Evolutionary conservation across 35 echinoderm and acorn worm genomes (phyloP).

Genomic region (Strongylocentrotus purpuratus): DNA sequence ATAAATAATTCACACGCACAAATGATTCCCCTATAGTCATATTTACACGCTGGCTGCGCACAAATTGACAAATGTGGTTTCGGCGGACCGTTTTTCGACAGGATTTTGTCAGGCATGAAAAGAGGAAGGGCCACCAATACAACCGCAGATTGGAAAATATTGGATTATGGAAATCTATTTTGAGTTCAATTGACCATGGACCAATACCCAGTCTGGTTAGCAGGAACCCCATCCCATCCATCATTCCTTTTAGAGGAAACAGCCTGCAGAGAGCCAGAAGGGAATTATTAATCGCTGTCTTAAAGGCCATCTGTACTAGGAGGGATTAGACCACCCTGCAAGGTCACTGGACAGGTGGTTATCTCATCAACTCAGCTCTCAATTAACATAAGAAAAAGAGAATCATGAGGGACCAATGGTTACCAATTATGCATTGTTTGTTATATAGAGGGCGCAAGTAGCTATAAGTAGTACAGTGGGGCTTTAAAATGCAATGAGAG

Average conservation of each 20-base stretch:
- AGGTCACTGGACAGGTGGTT: too few relatives aligned
- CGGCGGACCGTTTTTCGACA: not conserved
- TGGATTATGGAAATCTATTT: constrained; percentile 19
- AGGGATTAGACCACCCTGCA: too few relatives aligned
- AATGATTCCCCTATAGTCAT: not conserved
- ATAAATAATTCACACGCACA: not conserved
- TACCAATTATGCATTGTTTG: too few relatives aligned
- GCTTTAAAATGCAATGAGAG: too few relatives aligned
- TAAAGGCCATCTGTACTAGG: too few relatives aligned
- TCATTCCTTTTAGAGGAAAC: not conserved
- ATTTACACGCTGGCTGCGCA: not conserved
- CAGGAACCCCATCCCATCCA: not conserved
- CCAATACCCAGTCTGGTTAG: not conserved
- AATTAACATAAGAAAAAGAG: too few relatives aligned
- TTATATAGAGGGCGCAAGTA: too few relatives aligned
- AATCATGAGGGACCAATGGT: too few relatives aligned
- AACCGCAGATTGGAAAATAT: constrained; percentile 17
- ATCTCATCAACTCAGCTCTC: too few relatives aligned
- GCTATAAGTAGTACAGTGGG: too few relatives aligned
- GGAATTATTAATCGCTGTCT: too few relatives aligned
- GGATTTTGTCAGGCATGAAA: not conserved
- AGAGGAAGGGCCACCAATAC: not conserved
- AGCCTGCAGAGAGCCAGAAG: too few relatives aligned
- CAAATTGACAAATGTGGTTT: constrained; percentile 11
- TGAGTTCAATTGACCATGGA: not conserved